These are phyloP conservation scores for Numenius arquata DNA, from an alignment of 2,113 vertebrate genomes.

Conservation along the genomic window DNA sequence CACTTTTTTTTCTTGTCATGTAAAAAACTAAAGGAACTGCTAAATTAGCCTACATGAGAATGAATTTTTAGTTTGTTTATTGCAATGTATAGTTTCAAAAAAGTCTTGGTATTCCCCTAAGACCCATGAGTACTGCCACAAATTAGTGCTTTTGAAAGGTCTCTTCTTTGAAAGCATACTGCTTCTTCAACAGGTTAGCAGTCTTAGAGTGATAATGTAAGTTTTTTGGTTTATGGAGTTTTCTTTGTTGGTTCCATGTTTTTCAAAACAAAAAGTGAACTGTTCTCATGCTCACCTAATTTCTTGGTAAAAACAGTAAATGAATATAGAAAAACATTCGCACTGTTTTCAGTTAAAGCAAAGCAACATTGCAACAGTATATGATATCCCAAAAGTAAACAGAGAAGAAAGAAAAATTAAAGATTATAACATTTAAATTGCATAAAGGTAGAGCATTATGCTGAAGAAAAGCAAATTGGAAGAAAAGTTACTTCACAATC, in stretches of 20 bases:
- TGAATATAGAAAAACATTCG: neutral
- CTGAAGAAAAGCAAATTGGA: neutral
- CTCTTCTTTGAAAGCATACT: neutral
- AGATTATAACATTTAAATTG: neutral
- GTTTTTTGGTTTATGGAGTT: rapidly evolving
- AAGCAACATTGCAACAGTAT: neutral
- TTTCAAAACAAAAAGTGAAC: neutral
- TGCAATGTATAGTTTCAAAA: neutral
- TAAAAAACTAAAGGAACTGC: neutral
- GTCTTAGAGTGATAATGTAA: neutral
- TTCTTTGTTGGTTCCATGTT: neutral
- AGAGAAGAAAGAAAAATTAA: neutral
- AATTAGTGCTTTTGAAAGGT: neutral
- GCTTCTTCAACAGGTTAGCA: neutral
- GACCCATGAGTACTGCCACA: neutral
- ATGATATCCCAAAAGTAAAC: neutral
- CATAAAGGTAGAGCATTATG: neutral
- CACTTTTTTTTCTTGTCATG: neutral
- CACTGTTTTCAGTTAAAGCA: neutral
- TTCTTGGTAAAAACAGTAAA: neutral
- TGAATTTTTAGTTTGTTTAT: neutral
- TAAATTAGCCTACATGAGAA: neutral
- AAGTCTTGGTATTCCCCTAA: neutral
- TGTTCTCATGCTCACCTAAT: neutral
- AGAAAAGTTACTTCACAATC: neutral